A percentile compares a stretch with the other conserved stretches of the same genome.
phyloP scores from a whole-genome alignment of 2,888 invertebrate species.

The Linyphia triangularis region DNA sequence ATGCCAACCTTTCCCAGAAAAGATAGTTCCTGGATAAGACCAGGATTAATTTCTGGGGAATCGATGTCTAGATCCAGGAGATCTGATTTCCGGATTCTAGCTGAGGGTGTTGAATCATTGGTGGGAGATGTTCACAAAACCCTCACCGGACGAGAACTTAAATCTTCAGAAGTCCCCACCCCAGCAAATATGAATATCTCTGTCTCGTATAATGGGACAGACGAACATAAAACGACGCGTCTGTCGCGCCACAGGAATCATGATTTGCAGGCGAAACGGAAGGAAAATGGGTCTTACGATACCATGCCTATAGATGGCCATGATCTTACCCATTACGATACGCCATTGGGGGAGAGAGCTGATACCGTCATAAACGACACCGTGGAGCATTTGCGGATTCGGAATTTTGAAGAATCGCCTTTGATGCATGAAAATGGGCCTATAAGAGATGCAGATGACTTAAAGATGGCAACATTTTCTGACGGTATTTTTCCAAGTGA shows the following conservation, averaged over 20 bases:
- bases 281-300: slow-evolving; percentile 43
- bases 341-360: slow-evolving; percentile 2
- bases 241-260: slow-evolving; percentile 15
- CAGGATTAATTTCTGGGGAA: slow-evolving; percentile 48
- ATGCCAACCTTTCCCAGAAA: background rate
- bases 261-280: slow-evolving; percentile 14
- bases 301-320: slow-evolving; percentile 32
- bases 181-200: slow-evolving; percentile 47
- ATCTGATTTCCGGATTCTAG: slow-evolving; percentile 14
- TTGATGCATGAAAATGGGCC: slow-evolving; percentile 15
- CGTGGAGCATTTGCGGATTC: background rate
- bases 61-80: slow-evolving; percentile 2
- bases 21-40: slow-evolving; percentile 12
- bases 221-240: slow-evolving; percentile 17
- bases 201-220: slow-evolving; percentile 11
- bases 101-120: background rate
- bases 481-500: background rate
- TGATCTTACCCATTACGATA: slow-evolving; percentile 45
- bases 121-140: slow-evolving; percentile 10
- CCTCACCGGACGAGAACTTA: background rate
- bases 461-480: background rate
- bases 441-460: slow-evolving; percentile 10
- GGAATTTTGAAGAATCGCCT: slow-evolving; percentile 17
- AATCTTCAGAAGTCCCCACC: background rate
- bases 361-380: slow-evolving; percentile 32